phyloP scores from a whole-genome alignment of 2,113 vertebrate genomes.

The Tonatia bakeri region DNA sequence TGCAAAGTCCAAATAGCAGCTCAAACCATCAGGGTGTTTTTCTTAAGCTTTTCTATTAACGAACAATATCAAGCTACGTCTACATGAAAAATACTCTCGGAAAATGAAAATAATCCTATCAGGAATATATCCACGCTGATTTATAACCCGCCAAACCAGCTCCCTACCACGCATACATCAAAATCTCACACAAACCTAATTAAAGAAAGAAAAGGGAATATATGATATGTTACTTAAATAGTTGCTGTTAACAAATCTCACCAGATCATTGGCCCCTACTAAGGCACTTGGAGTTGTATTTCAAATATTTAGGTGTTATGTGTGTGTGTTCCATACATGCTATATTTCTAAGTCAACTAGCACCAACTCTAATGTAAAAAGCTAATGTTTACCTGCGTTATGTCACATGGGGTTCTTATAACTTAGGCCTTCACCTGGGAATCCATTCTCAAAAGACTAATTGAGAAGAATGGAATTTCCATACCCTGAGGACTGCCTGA shows the following conservation, averaged over 20 bases:
- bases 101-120: slow-evolving; percentile 4
- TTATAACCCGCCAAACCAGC: not conserved
- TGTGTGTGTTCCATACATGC: not conserved
- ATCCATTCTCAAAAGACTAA: slow-evolving; percentile 11
- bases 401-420: not conserved
- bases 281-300: not conserved
- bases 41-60: not conserved
- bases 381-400: not conserved
- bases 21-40: not conserved
- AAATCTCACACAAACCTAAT: slow-evolving; percentile 8
- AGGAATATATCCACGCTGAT: not conserved
- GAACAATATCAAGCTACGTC: not conserved
- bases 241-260: not conserved
- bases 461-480: slow-evolving; percentile 10
- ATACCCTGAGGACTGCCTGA: not conserved
- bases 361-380: not conserved
- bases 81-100: not conserved
- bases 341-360: not conserved
- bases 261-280: not conserved
- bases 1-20: not conserved
- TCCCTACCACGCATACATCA: not conserved
- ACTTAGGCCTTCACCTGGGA: not conserved
- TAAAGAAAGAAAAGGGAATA: slow-evolving; percentile 18
- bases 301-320: not conserved
- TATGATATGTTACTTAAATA: not conserved